Conservation (phyloP, 2,888 invertebrate species). For the Hyalella azteca region DNA sequence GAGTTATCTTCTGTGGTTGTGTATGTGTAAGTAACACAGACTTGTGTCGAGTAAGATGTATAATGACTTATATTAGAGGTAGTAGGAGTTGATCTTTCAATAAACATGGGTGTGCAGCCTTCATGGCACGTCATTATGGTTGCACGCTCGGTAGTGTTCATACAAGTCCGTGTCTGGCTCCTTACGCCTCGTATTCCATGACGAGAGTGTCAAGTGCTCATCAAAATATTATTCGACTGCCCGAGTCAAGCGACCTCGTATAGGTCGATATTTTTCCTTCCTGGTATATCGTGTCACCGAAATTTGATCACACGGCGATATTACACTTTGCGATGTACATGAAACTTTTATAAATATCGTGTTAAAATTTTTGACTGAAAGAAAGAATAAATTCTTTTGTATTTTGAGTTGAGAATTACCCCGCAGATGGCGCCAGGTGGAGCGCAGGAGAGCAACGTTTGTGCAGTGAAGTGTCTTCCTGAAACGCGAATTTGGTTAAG, state of each 20-base stretch:
- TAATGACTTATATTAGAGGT: not conserved
- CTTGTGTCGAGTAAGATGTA: not conserved
- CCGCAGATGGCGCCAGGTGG: conserved; percentile 19
- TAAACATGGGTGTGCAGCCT: conserved; percentile 30
- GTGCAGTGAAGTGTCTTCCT: conserved; percentile 12
- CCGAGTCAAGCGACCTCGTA: too few species aligned
- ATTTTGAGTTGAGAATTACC: not conserved
- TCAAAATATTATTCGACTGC: not conserved
- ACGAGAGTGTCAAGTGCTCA: not conserved
- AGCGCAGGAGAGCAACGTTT: conserved; percentile 23
- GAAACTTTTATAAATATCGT: too few species aligned
- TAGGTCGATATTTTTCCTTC: too few species aligned
- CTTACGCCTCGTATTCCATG: not conserved
- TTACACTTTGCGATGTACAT: too few species aligned
- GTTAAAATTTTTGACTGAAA: too few species aligned
- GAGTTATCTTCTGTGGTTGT: too few species aligned
- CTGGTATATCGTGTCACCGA: too few species aligned
- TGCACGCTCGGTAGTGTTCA: conserved; percentile 24
- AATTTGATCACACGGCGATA: too few species aligned
- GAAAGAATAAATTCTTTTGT: too few species aligned
- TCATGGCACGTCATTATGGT: conserved; percentile 35
- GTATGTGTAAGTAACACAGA: too few species aligned
- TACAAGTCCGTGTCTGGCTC: conserved; percentile 14
- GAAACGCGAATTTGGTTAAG: not conserved
- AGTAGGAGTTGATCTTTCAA: conserved; percentile 15